These are phyloP conservation scores for Montifringilla adamsi DNA, from an alignment of 2,113 vertebrate species.

Conservation along the genomic window DNA sequence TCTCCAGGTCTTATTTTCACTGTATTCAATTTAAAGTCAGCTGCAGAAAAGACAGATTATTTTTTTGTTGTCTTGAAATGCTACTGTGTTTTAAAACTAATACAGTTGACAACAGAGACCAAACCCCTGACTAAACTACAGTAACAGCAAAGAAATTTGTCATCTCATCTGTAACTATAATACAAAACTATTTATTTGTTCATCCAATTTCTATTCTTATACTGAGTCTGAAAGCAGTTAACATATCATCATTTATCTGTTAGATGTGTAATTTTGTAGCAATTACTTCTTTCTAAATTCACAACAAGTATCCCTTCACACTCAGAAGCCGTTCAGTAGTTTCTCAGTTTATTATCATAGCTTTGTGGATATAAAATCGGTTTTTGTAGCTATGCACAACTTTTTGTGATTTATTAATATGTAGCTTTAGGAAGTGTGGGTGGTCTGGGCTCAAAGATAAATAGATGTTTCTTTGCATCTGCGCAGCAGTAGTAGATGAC, in stretches of 20 bases:
- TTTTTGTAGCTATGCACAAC: not conserved
- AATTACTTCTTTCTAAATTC: not conserved
- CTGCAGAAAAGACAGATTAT: not conserved
- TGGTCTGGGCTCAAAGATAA: not conserved
- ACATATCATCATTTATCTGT: not conserved
- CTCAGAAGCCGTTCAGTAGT: not conserved
- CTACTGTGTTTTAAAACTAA: not conserved
- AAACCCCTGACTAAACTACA: not conserved
- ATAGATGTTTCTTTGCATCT: not conserved
- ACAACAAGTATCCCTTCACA: not conserved
- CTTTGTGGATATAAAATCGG: not conserved
- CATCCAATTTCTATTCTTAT: not conserved
- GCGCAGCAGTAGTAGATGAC: not conserved
- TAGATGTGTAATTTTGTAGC: not conserved
- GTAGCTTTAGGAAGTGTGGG: not conserved
- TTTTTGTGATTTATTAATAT: not conserved
- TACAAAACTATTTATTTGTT: not conserved
- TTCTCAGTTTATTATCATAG: not conserved
- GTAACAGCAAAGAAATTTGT: not conserved
- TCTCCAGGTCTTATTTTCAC: not conserved
- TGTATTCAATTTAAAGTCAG: not conserved
- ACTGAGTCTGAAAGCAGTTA: not conserved
- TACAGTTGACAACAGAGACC: not conserved
- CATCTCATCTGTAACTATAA: not conserved
- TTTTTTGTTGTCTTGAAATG: not conserved